Percentiles rank a stretch among this genome's conserved stretches.
phyloP scores from a whole-genome alignment of 2,888 invertebrate genomes.

The Scaptomyza flava region DNA sequence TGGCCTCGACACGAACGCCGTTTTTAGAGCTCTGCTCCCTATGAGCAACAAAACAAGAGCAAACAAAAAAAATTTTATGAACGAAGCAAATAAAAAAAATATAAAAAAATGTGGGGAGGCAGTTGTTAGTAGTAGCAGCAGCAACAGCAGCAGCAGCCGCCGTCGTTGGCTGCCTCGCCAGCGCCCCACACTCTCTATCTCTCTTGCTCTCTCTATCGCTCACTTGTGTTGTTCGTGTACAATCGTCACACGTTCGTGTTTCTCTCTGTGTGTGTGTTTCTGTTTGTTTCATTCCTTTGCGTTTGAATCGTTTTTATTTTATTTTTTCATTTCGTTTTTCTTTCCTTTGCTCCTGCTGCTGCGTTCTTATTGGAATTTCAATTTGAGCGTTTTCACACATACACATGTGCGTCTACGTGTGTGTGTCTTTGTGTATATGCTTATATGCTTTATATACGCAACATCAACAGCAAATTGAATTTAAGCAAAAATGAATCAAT shows the following conservation, averaged over 20 bases:
- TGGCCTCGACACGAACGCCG: slow-evolving; percentile 31
- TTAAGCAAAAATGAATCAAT: slow-evolving; percentile 44
- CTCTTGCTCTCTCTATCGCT: slow-evolving; percentile 12
- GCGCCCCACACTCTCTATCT: slow-evolving; percentile 15
- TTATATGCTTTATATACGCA: slow-evolving; percentile 7
- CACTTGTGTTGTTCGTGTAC: slow-evolving; percentile 31
- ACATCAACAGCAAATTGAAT: slow-evolving; percentile 42
- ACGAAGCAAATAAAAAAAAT: slow-evolving; percentile 10
- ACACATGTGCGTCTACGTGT: not conserved
- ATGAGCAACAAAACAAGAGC: slow-evolving; percentile 21
- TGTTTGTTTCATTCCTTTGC: slow-evolving; percentile 32
- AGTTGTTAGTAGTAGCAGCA: slow-evolving; percentile 8
- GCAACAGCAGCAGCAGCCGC: slow-evolving; percentile 8
- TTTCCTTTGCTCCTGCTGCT: slow-evolving; percentile 27
- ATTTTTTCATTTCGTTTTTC: not conserved
- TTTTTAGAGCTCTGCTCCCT: slow-evolving; percentile 27
- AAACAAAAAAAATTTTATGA: slow-evolving; percentile 10
- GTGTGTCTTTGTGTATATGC: not conserved
- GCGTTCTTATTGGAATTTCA: slow-evolving; percentile 71
- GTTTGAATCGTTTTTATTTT: slow-evolving; percentile 7
- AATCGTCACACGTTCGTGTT: slow-evolving; percentile 37
- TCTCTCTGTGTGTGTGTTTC: slow-evolving; percentile 12
- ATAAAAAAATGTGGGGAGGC: slow-evolving; percentile 8
- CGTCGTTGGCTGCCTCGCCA: slow-evolving; percentile 32
- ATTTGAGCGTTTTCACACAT: slow-evolving; percentile 25